Percentiles rank a stretch among this genome's conserved stretches.
Conservation (phyloP, 2,797 vertebrate species). For the Gallinago stenura region DNA sequence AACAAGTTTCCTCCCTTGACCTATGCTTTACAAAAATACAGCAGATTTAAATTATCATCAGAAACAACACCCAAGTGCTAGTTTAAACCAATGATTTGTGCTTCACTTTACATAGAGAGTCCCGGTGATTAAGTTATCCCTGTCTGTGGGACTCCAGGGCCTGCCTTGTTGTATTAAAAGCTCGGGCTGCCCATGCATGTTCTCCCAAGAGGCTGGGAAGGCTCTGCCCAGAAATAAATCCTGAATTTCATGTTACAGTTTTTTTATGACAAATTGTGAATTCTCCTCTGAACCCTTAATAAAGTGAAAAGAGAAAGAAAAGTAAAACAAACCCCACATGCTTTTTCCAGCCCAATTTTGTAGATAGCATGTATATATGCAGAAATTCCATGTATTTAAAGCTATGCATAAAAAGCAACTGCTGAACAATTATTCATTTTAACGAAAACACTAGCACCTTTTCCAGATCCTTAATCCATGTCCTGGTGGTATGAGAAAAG, state of each 20-base stretch:
- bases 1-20: not conserved
- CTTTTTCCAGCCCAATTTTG: not conserved
- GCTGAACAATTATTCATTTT: not conserved
- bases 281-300: not conserved
- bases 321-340: not conserved
- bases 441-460: not conserved
- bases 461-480: not conserved
- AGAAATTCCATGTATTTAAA: not conserved
- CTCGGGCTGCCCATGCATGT: not conserved
- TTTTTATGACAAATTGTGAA: not conserved
- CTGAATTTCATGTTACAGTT: not conserved
- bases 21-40: not conserved
- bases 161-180: not conserved
- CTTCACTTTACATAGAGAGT: not conserved
- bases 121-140: not conserved
- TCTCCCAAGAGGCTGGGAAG: not conserved
- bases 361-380: not conserved
- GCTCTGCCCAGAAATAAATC: not conserved
- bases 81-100: not conserved
- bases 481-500: not conserved
- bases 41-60: not conserved
- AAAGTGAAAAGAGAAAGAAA: not conserved
- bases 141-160: not conserved
- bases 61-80: not conserved
- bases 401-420: not conserved